These are phyloP conservation scores for Anguilla marmorata DNA, from an alignment of 2,797 vertebrate genomes.

Conservation along the genomic window DNA sequence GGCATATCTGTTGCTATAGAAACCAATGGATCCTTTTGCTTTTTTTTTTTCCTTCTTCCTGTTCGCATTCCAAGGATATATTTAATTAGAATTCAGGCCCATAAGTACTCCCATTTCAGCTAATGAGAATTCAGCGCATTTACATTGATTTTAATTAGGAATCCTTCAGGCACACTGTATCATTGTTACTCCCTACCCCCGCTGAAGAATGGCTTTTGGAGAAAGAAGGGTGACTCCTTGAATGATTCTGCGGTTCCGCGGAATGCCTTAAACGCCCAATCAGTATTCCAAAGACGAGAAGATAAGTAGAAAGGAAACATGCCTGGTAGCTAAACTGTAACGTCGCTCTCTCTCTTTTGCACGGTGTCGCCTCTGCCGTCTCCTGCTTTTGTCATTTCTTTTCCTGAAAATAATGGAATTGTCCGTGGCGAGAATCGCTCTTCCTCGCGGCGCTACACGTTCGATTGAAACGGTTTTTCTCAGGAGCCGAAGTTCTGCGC, in stretches of 20 bases:
- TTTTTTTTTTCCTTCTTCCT: background rate
- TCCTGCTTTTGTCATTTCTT: background rate
- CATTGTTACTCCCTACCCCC: slow-evolving; percentile 34
- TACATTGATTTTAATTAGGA: slow-evolving; percentile 57
- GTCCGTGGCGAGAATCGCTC: background rate
- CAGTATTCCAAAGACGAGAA: background rate
- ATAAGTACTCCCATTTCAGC: slow-evolving; percentile 47
- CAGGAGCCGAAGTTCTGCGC: background rate
- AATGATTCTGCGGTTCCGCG: background rate
- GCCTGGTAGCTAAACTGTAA: background rate
- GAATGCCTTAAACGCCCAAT: slow-evolving; percentile 19
- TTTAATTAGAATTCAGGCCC: slow-evolving; percentile 50
- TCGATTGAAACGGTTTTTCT: background rate
- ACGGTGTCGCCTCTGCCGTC: background rate
- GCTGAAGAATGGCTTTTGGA: slow-evolving; percentile 29
- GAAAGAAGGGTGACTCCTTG: background rate
- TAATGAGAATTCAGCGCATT: slow-evolving; percentile 48
- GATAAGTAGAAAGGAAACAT: slow-evolving; percentile 4
- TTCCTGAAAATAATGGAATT: background rate
- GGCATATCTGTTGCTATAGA: background rate
- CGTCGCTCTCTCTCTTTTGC: background rate
- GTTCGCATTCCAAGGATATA: slow-evolving; percentile 35
- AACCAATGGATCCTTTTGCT: background rate
- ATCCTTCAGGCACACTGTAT: slow-evolving; percentile 35
- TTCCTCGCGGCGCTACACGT: background rate